Conservation (phyloP, 2,888 invertebrate genomes). For the Stenotaenia linearis region DNA sequence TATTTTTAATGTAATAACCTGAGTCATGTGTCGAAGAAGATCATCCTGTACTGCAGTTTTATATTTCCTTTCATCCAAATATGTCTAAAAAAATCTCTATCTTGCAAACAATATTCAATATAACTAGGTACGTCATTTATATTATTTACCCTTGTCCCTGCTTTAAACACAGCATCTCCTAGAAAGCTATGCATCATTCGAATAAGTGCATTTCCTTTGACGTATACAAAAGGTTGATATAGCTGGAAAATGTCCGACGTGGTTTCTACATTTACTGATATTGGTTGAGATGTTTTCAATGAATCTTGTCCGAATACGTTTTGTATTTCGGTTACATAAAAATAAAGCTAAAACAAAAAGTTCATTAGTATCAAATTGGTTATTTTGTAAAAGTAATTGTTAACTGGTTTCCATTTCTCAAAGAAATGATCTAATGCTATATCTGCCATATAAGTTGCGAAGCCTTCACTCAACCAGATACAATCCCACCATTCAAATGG, state of each 20-base stretch:
- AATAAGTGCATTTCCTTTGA: conserved; percentile 76
- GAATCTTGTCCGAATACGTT: conserved; percentile 72
- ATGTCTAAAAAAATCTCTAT: conserved; percentile 38
- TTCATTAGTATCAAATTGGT: too few relatives aligned
- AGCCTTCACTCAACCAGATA: conserved; percentile 84
- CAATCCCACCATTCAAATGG: conserved; percentile 82
- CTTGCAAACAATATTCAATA: too few relatives aligned
- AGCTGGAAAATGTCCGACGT: conserved; percentile 82
- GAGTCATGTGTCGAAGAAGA: conserved; percentile 67
- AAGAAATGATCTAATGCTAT: conserved; percentile 61
- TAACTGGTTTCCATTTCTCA: conserved; percentile 55
- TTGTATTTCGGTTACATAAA: conserved; percentile 66
- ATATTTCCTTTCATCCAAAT: conserved; percentile 51
- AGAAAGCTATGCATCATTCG: conserved; percentile 87
- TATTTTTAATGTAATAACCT: conserved; percentile 39
- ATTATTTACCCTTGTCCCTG: conserved; percentile 52
- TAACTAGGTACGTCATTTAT: background rate
- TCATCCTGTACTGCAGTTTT: conserved; percentile 72
- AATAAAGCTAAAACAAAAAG: conserved; percentile 56
- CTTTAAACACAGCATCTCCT: conserved; percentile 68
- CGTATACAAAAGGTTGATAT: conserved; percentile 83
- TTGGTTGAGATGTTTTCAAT: conserved; percentile 74
- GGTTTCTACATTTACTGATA: conserved; percentile 77
- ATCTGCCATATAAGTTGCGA: conserved; percentile 70
- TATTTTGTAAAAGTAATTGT: background rate